Evolutionary conservation across 2,888 invertebrate genomes (phyloP).

Genomic region (Mystacides longicornis): DNA sequence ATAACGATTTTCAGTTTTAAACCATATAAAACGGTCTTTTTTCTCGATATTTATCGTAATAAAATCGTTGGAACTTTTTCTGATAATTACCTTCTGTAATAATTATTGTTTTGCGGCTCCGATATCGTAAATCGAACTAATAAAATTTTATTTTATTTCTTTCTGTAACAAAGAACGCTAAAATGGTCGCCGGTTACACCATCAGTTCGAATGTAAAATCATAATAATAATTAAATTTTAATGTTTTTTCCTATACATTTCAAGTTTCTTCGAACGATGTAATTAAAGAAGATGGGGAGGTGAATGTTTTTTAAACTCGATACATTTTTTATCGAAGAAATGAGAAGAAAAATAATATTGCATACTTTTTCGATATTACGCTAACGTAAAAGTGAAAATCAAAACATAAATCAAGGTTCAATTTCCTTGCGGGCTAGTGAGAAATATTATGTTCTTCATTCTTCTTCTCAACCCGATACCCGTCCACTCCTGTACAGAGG

Average conservation of each 20-base stretch:
- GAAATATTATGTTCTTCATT: no score
- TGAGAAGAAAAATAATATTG: no score
- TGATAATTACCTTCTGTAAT: background rate
- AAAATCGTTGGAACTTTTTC: background rate
- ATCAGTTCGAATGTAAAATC: background rate
- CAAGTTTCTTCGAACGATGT: background rate
- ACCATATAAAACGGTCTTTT: background rate
- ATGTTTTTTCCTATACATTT: background rate
- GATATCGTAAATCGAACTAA: background rate
- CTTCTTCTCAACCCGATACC: no score
- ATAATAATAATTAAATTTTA: background rate
- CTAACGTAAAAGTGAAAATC: no score
- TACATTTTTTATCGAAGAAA: no score
- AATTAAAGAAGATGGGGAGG: no score
- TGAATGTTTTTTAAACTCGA: no score
- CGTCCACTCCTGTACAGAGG: no score
- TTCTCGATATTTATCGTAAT: background rate
- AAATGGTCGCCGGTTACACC: constrained; percentile 1
- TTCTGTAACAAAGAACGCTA: constrained; percentile 1
- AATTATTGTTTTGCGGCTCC: background rate
- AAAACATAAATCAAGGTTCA: no score
- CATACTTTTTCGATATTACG: no score
- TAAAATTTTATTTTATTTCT: constrained; percentile 2
- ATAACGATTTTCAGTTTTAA: no score
- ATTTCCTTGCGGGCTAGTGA: no score